Percentiles rank a stretch among this genome's conserved stretches.
phyloP scores from a whole-genome alignment of 2,113 vertebrate species.

The Myiozetetes cayanensis region DNA sequence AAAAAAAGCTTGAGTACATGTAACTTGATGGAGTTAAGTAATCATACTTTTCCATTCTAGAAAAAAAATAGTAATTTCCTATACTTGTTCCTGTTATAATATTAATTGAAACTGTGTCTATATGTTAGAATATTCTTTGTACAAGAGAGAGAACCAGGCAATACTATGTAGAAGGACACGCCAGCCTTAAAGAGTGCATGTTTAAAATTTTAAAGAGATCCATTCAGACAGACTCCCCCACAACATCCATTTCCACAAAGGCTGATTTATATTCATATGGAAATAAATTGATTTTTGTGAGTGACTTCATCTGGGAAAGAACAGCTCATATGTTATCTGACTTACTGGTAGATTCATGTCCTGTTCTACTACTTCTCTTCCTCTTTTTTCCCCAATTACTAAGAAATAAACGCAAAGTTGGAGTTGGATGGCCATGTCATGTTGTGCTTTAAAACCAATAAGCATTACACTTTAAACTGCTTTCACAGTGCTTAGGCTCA shows the following conservation, averaged over 20 bases:
- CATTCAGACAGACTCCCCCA: not conserved
- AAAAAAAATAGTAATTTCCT: not conserved
- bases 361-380: not conserved
- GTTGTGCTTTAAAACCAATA: not conserved
- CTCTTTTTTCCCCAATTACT: not conserved
- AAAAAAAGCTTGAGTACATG: not conserved
- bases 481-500: not conserved
- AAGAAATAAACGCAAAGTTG: not conserved
- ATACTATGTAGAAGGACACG: not conserved
- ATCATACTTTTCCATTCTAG: not conserved
- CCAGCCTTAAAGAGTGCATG: not conserved
- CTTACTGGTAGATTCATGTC: not conserved
- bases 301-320: not conserved
- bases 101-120: not conserved
- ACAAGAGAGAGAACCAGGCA: not conserved
- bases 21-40: not conserved
- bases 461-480: not conserved
- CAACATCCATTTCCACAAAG: not conserved
- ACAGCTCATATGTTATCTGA: not conserved
- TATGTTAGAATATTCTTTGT: not conserved
- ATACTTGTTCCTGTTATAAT: not conserved
- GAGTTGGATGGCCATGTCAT: not conserved
- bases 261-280: not conserved
- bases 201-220: not conserved
- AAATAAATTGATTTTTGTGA: not conserved